Conservation (phyloP, 2,797 vertebrate species). For the Galaxias olidus region DNA sequence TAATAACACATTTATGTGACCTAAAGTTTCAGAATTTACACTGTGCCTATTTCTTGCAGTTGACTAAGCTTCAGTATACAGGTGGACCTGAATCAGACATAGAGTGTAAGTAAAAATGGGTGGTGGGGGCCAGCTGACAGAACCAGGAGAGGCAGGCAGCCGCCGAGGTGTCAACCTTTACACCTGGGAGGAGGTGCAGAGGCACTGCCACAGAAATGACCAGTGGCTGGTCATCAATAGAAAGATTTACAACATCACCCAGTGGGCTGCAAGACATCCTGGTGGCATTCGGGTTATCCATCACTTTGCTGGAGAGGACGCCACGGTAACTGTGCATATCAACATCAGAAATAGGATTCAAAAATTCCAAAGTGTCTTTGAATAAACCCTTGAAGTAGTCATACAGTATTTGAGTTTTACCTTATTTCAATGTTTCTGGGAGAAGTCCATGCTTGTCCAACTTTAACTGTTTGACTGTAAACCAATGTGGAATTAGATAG, state of each 20-base stretch:
- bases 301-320: constrained; percentile 89
- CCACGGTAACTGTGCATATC: constrained; percentile 76
- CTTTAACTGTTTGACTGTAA: no score
- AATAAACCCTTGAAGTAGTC: no score
- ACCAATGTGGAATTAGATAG: no score
- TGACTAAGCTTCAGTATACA: constrained; percentile 27
- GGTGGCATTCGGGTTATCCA: constrained; percentile 82
- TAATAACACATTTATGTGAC: constrained; percentile 38
- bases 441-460: no score
- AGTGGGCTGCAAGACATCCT: constrained; percentile 78
- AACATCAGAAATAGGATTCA: no score
- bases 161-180: constrained; percentile 61
- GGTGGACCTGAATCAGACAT: constrained; percentile 28
- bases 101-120: constrained; percentile 54
- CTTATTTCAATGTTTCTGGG: no score
- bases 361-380: no score
- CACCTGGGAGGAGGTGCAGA: constrained; percentile 88
- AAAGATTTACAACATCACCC: constrained; percentile 87
- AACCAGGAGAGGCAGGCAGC: constrained; percentile 32
- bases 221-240: constrained; percentile 87
- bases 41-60: constrained; percentile 13
- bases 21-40: background rate
- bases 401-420: no score
- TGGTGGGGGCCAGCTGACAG: constrained; percentile 49
- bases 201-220: constrained; percentile 74